Evolutionary conservation across 2,888 invertebrate genomes (phyloP), one percentile per base, ranked within the genome.

Genomic region (Amiota mariae): DNA sequence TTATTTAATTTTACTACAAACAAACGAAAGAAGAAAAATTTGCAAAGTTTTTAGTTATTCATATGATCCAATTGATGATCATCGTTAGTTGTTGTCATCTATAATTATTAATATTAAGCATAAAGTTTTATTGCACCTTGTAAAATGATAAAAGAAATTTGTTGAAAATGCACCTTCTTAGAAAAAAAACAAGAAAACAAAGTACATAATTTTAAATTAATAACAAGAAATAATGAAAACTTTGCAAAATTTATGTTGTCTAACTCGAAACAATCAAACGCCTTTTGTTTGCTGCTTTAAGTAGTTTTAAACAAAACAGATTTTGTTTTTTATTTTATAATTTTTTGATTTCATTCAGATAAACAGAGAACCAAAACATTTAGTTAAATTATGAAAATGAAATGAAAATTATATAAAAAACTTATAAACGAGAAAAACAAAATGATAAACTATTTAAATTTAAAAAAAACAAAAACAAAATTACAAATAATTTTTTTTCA

Each of bases 321-420:
- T 54, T 13, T 15, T 54, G 13, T 11, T 11, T 54, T 54, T 54
- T 10, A 8, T 54, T 10, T 54, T 54, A 15, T 11, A n/a, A n/a
- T n/a, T n/a, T n/a, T n/a, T n/a, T n/a, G 1, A 54, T 54, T 54
- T 11, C 12, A 10, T 54, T 13, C 9, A 15, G 8, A 54, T 0
- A 54, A 1, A 13, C n/a, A 13, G 9, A 6, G 6, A 36, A 36
- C 36, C 3, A 36, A 36, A 36, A 36, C 36, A 36, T 36, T 36
- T 54, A 54, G 54, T 54, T 54, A 54, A 54, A 54, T 54, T 54
- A 54, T 54, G 54, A 15, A 54, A 54, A 54, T 9, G 15, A 13
- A 15, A 11, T 6, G n/a, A 54, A 54, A 54, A 54, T 54, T 36
- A 13, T 54, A 13, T 54, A 15, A 13, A 54, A 54, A 11, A 8